phyloP scores from a whole-genome alignment of 2,888 invertebrate species.

The Torymus aiolomorphi region DNA sequence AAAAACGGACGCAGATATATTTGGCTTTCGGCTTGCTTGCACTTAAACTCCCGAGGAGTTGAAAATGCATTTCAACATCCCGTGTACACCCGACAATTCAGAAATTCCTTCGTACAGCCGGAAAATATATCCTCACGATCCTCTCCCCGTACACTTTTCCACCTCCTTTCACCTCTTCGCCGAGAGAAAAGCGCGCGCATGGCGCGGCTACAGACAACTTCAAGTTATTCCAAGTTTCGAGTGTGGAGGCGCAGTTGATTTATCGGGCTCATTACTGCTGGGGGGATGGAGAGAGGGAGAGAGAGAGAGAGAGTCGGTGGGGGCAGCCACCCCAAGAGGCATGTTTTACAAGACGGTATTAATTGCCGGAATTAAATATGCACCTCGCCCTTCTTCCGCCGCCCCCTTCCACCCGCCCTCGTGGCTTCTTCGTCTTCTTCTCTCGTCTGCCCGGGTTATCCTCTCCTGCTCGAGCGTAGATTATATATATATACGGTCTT shows the following conservation, averaged over 20 bases:
- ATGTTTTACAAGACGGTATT: slow-evolving; percentile 76
- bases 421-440: slow-evolving; percentile 53
- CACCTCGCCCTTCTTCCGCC: slow-evolving; percentile 67
- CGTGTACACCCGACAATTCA: too few species aligned
- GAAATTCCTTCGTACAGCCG: too few species aligned
- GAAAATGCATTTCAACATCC: too few species aligned
- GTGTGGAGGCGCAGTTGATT: slow-evolving; percentile 74
- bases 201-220: slow-evolving; percentile 49
- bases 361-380: slow-evolving; percentile 76
- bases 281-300: slow-evolving; percentile 62
- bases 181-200: slow-evolving; percentile 40
- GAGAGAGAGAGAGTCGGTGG: slow-evolving; percentile 19
- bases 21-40: too few species aligned
- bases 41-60: too few species aligned
- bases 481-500: not conserved
- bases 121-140: too few species aligned
- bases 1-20: too few species aligned
- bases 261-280: slow-evolving; percentile 75
- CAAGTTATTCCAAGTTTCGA: slow-evolving; percentile 74
- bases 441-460: not conserved
- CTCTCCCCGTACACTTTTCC: too few species aligned
- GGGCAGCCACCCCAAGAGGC: slow-evolving; percentile 70
- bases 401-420: slow-evolving; percentile 53
- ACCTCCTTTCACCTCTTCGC: too few species aligned
- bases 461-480: not conserved